These are phyloP conservation scores for Andrena haemorrhoa DNA, from an alignment of 2,888 invertebrate species.

Conservation along the genomic window DNA sequence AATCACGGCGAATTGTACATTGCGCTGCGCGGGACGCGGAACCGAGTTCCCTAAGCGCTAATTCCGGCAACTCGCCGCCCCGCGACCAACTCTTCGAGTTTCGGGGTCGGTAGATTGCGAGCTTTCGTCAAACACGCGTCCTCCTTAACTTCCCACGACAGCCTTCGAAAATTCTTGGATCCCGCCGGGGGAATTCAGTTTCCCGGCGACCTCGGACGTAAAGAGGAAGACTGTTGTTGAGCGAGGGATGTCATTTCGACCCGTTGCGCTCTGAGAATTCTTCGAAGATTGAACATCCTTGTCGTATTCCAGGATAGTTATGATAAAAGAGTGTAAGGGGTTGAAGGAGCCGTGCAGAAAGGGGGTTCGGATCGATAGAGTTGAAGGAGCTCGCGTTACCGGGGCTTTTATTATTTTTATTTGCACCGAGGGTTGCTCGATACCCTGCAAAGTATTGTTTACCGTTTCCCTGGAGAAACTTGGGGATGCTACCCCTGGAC, in stretches of 20 bases:
- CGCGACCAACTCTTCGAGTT: background rate
- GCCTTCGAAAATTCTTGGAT: background rate
- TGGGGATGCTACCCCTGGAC: slow-evolving; percentile 10
- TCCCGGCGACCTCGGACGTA: background rate
- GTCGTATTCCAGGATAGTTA: too few species aligned
- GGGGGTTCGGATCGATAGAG: background rate
- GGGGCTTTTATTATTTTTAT: background rate
- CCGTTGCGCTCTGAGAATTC: too few species aligned
- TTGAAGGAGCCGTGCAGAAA: background rate
- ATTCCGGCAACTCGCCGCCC: background rate
- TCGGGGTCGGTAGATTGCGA: background rate
- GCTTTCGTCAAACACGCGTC: slow-evolving; percentile 2
- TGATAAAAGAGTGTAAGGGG: too few species aligned
- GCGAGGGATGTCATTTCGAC: too few species aligned
- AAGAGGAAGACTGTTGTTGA: too few species aligned
- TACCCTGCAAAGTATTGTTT: slow-evolving; percentile 4
- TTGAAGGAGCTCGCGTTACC: background rate
- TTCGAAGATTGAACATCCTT: too few species aligned
- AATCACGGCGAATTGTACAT: slow-evolving; percentile 30
- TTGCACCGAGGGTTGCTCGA: background rate
- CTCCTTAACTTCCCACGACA: background rate
- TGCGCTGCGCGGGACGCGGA: background rate
- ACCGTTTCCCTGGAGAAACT: background rate
- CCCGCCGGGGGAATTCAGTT: background rate
- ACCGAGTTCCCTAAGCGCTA: slow-evolving; percentile 16